Evolutionary conservation across 2,888 invertebrate genomes (phyloP).

Genomic region (Aporophyla lueneburgensis): DNA sequence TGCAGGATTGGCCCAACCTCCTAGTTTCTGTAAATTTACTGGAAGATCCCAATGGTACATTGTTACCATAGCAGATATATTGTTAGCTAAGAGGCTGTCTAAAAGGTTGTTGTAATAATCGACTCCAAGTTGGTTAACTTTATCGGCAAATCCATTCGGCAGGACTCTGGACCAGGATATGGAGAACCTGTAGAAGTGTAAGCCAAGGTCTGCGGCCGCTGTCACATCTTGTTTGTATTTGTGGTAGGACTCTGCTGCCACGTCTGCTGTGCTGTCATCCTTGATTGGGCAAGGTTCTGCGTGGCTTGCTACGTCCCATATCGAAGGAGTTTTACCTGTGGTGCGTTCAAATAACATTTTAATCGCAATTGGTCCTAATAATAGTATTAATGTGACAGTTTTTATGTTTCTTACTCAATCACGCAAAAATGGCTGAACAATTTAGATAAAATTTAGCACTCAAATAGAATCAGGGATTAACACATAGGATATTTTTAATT

Average conservation of each 20-base stretch:
- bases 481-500: too few relatives aligned
- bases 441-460: too few relatives aligned
- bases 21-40: conserved; percentile 87
- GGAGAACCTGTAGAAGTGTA: conserved; percentile 91
- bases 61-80: conserved; percentile 91
- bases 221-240: conserved; percentile 89
- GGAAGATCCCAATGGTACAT: conserved; percentile 92
- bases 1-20: conserved; percentile 91
- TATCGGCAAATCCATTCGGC: conserved; percentile 89
- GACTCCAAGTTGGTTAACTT: conserved; percentile 91
- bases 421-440: too few relatives aligned
- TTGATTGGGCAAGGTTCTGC: conserved; percentile 71
- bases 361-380: too few relatives aligned
- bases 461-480: too few relatives aligned
- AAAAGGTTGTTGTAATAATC: conserved; percentile 92
- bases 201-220: conserved; percentile 82
- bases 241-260: conserved; percentile 92
- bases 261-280: conserved; percentile 87
- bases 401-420: too few relatives aligned
- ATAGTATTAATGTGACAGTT: too few relatives aligned
- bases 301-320: conserved; percentile 88
- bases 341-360: conserved; percentile 38
- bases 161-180: conserved; percentile 92
- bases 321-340: conserved; percentile 90
- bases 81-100: conserved; percentile 88